phyloP scores from a whole-genome alignment of 2,797 vertebrate species.

The Paedocypris micromegethes region DNA sequence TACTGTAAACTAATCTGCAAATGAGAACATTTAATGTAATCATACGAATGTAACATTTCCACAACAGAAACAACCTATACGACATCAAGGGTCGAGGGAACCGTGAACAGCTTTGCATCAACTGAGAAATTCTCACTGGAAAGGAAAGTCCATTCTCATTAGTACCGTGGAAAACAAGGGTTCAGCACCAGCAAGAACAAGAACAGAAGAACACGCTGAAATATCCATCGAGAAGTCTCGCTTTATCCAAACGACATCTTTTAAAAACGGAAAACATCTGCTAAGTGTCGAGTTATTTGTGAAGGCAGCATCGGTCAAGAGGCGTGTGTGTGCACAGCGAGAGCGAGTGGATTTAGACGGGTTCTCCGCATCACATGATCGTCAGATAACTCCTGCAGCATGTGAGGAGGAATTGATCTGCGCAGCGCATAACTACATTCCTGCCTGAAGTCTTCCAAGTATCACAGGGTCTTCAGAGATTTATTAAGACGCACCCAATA shows the following conservation, averaged over 20 bases:
- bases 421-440: slow-evolving; percentile 27
- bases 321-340: not conserved
- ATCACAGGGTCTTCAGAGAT: slow-evolving; percentile 43
- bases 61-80: too few relatives aligned
- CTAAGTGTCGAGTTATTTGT: slow-evolving; percentile 22
- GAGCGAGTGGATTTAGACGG: not conserved
- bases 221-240: not conserved
- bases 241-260: not conserved
- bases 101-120: too few relatives aligned
- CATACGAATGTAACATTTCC: too few relatives aligned
- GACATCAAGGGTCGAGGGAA: too few relatives aligned
- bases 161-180: too few relatives aligned
- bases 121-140: too few relatives aligned
- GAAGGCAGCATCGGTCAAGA: not conserved
- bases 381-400: slow-evolving; percentile 1
- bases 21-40: too few relatives aligned
- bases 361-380: not conserved
- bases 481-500: slow-evolving; percentile 35
- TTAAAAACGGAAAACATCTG: not conserved
- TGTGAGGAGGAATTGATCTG: slow-evolving; percentile 3
- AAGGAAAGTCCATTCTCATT: too few relatives aligned
- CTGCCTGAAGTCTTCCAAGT: slow-evolving; percentile 30
- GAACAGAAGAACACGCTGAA: too few relatives aligned
- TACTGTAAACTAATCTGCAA: too few relatives aligned
- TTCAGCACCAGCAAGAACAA: too few relatives aligned